Evolutionary conservation across 92 coral and sea anemone species (phyloP).

Genomic region (Porites rus): DNA sequence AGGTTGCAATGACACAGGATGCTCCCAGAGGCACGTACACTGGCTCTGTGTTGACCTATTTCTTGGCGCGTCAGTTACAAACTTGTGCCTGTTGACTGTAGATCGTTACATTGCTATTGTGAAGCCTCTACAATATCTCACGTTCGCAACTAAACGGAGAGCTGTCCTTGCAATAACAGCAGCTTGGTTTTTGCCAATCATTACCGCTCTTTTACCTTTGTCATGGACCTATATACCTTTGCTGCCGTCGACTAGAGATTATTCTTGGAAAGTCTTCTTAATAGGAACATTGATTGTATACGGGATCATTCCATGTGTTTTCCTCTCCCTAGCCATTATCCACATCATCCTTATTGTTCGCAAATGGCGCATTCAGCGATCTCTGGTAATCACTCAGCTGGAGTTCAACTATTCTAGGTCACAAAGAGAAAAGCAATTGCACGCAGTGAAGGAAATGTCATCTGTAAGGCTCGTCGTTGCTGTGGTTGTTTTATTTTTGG

Average conservation of each 20-base stretch:
- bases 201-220: conserved; percentile 11
- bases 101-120: conserved; percentile 57
- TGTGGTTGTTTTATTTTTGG: conserved; percentile 26
- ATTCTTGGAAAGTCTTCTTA: conserved; percentile 17
- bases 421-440: neutral
- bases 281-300: conserved; percentile 1
- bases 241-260: neutral
- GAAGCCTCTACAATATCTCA: conserved; percentile 42
- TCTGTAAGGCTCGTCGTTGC: conserved; percentile 40
- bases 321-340: conserved; percentile 33
- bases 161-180: conserved; percentile 14
- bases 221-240: conserved; percentile 15
- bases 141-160: conserved; percentile 9
- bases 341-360: conserved; percentile 52
- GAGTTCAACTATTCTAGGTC: conserved; percentile 31
- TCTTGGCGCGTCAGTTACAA: conserved; percentile 51
- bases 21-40: conserved; percentile 18
- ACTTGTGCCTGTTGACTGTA: conserved; percentile 51
- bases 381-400: conserved; percentile 45
- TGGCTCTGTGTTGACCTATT: conserved; percentile 39
- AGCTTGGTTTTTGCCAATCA: conserved; percentile 45
- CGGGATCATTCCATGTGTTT: conserved; percentile 43
- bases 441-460: conserved; percentile 22
- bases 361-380: conserved; percentile 28
- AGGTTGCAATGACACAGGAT: neutral